Conservation (phyloP, 2,888 invertebrate genomes). For the Colletes collaris region DNA sequence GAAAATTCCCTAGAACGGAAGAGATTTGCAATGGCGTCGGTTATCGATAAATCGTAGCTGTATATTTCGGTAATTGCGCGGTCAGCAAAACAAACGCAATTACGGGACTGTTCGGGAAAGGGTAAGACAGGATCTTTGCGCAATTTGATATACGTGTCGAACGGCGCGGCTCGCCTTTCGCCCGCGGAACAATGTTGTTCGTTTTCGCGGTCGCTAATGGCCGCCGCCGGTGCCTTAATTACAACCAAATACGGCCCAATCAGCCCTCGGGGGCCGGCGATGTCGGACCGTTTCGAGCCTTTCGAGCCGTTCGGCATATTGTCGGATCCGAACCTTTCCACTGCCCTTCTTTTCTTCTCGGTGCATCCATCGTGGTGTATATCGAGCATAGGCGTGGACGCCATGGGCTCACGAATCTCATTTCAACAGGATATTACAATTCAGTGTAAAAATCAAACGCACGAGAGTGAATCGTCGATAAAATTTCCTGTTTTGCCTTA, state of each 20-base stretch:
- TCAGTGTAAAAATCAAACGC: too few relatives aligned
- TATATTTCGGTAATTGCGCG: too few relatives aligned
- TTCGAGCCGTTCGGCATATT: slow-evolving; percentile 48
- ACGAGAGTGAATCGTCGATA: too few relatives aligned
- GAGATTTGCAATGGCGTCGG: too few relatives aligned
- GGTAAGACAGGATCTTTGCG: slow-evolving; percentile 51
- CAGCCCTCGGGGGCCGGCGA: slow-evolving; percentile 69
- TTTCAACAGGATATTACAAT: not conserved
- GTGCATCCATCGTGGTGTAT: slow-evolving; percentile 24
- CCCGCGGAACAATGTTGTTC: slow-evolving; percentile 75
- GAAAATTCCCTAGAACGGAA: too few relatives aligned
- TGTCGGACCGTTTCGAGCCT: slow-evolving; percentile 48
- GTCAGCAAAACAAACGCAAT: not conserved
- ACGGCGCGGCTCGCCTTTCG: slow-evolving; percentile 56
- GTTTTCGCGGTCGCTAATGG: slow-evolving; percentile 74
- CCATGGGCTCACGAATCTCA: not conserved
- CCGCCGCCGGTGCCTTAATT: slow-evolving; percentile 76
- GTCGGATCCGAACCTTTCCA: slow-evolving; percentile 40
- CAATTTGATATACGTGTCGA: slow-evolving; percentile 72
- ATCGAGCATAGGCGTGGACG: slow-evolving; percentile 41
- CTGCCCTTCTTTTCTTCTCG: slow-evolving; percentile 39
- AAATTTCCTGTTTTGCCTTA: too few relatives aligned
- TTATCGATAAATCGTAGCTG: too few relatives aligned
- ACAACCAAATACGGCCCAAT: slow-evolving; percentile 78
- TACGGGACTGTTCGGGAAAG: slow-evolving; percentile 7